Evolutionary conservation across 1,140 invertebrate species (phyloP), one percentile per base, ranked within the genome.

Genomic region (Bombyx mandarina): DNA sequence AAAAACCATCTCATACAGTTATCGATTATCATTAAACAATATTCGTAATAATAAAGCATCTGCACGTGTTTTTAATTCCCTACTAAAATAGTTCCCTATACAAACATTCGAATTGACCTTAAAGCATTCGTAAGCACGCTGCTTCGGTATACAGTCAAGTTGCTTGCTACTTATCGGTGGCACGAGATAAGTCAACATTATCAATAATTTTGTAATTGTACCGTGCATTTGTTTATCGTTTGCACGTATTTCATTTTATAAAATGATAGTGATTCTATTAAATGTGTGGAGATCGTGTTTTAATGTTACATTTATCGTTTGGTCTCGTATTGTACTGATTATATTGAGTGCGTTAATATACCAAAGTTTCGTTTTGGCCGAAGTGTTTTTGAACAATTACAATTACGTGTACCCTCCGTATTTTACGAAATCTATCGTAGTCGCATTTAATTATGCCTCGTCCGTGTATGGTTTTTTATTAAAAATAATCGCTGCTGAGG

Each of bases 331-430:
- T 3, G 55, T 83, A 35, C 61, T 86, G 48, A 73, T 83, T 47
- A 22, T 85, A 46, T 52, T 86, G 26, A 81, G 75, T 69, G 73
- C 75, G 3, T 69, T 62, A 55, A 65, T 86, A 10, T 86, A 82
- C 56, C 78, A 86, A 46, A 48, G 62, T 26, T 85, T 86, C 61
- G 70, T 84, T 49, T 58, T 83, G 7, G 67, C 65, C 6, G 81
- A 86, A 73, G 72, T 86, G 60, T 74, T 85, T 46, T 58, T 84
- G 42, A 82, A 86, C 47, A 81, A 77, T 64, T 79, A 68, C 42
- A 66, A 77, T 51, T 66, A 73, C 42, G 69, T 75, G 59, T 86
- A 78, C 53, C 77, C 79, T 1, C 71, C 75, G 47, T 71, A 65
- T 54, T 55, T 86, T 42, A 65, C 73, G 0, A 69, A 75, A 8